These are phyloP conservation scores for Pterocles burchelli DNA, from an alignment of 2,113 vertebrate genomes.

Conservation along the genomic window DNA sequence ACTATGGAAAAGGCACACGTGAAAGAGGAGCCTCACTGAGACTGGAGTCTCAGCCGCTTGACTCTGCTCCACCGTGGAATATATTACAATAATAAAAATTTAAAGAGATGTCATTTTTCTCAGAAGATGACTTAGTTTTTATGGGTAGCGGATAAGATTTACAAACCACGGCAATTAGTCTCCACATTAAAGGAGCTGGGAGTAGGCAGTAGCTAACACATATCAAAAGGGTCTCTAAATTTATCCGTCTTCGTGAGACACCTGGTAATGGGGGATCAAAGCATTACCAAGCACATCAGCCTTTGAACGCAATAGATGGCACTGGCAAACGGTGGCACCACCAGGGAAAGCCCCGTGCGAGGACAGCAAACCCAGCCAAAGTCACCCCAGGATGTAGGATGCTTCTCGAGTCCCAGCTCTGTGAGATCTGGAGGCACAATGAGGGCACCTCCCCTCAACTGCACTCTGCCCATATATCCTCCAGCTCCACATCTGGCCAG, in stretches of 20 bases:
- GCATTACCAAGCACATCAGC: not conserved
- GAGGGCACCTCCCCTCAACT: not conserved
- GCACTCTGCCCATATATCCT: too few species aligned
- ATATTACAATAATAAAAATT: not conserved
- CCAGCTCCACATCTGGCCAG: not conserved
- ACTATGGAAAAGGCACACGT: not conserved
- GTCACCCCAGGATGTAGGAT: too few species aligned
- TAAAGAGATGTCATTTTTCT: not conserved
- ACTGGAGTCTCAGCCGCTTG: not conserved
- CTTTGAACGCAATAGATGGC: not conserved
- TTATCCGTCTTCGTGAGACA: not conserved
- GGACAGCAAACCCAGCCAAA: too few species aligned
- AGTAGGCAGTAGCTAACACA: not conserved
- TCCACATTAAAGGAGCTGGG: not conserved
- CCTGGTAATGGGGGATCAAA: not conserved
- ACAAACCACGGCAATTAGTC: not conserved
- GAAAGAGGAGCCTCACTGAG: not conserved
- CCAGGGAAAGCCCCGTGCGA: not conserved
- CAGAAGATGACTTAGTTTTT: not conserved
- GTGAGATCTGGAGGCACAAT: not conserved
- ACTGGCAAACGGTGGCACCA: accelerated
- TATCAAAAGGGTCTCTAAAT: not conserved
- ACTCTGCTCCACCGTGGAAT: not conserved
- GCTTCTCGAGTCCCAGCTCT: not conserved
- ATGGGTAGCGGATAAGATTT: not conserved